Evolutionary conservation across 2,797 vertebrate genomes (phyloP).

Genomic region (Rallus crepitans): DNA sequence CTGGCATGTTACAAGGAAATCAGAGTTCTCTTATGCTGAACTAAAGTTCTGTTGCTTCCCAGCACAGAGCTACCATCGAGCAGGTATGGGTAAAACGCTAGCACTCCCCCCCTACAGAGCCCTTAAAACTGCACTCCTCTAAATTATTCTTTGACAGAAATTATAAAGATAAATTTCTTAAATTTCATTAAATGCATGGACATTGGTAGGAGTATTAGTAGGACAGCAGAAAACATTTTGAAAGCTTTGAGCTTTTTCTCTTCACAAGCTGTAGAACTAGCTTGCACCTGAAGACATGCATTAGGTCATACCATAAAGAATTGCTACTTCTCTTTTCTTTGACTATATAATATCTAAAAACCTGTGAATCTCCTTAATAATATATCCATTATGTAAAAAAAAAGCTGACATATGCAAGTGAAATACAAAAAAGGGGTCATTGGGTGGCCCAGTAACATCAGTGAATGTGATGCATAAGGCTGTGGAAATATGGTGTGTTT

Average conservation of each 20-base stretch:
- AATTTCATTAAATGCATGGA: not conserved
- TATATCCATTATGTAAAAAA: not conserved
- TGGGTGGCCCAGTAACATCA: not conserved
- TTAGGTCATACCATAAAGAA: not conserved
- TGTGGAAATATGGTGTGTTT: not conserved
- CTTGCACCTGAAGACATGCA: not conserved
- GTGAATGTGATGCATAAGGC: not conserved
- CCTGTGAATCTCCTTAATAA: not conserved
- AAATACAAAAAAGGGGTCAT: not conserved
- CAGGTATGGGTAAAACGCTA: not conserved
- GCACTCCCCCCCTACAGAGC: not conserved
- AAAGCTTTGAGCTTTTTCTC: not conserved
- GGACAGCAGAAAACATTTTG: not conserved
- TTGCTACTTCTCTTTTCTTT: not conserved
- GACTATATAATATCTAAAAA: not conserved
- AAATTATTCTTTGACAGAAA: not conserved
- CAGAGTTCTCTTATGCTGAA: not conserved
- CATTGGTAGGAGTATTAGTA: not conserved
- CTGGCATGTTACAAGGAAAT: not conserved
- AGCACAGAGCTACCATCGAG: not conserved
- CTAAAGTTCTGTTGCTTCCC: not conserved
- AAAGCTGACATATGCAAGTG: not conserved
- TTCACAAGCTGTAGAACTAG: not conserved
- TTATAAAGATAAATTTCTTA: not conserved
- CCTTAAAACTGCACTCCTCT: not conserved